Base-by-base conservation (phyloP, 2,797 vertebrate species). In the Sebastes diploproa region DNA sequence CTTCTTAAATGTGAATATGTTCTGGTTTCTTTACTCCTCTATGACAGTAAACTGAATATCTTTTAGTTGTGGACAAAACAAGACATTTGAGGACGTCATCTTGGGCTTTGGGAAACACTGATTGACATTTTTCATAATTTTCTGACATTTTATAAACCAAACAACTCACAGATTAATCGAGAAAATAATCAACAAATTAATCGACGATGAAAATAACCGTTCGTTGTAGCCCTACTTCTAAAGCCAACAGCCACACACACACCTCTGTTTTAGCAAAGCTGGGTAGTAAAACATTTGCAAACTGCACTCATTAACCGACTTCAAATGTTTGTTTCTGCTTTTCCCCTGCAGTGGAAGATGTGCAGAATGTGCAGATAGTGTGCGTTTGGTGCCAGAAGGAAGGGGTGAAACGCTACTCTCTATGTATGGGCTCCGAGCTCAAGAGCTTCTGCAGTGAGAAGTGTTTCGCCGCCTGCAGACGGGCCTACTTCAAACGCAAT, bases 361-460 rank as follows among this genome's bases (percentile, higher is more conserved):
- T 97, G 82, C 97, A 97, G 95, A 98, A 97, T 92, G 97, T 98
- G 92, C 97, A 97, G 95, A 99, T 99, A 90, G 97, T 99, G 91
- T 99, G 98, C 89, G 98, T 98, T 89, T 99, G 98, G 98, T 99
- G 98, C 96, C 98, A 99, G 97, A 99, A 99, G 95, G 97, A 98
- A 94, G 98, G 98, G 50, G 96, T 98, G 85, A 98, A 98, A 93
- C 97, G 97, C 79, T 99, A 98, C 94, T 99, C 98, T 86, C 96
- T 99, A 75, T 97, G 97, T 93, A 99, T 99, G 98, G 98, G 98
- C 82, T 97, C 97, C 7, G 98, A 99, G 95, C 96, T 98, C 89
- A 99, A 99, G 96, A 98, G 98, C 94, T 99, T 99, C 96, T 99
- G 98, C 96, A 99, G 98, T 22, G 98, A 99, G 94, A 99, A 99